Evolutionary conservation across 2,113 vertebrate species (phyloP).

Genomic region (Chroicocephalus ridibundus): DNA sequence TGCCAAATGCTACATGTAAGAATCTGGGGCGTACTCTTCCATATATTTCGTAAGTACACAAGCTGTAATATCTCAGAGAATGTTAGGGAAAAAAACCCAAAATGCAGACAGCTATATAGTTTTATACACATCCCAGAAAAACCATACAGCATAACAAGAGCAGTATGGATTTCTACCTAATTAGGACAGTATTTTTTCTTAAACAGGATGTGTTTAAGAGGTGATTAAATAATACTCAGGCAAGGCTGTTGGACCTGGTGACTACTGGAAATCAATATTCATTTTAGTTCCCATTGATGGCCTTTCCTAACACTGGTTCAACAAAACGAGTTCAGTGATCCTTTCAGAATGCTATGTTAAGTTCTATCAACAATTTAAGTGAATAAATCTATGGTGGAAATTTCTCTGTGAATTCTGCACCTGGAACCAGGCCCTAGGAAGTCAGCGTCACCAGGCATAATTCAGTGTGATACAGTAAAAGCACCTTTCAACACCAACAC

Average conservation of each 20-base stretch:
- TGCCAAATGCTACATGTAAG: not conserved
- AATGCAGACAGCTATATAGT: not conserved
- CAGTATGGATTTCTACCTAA: not conserved
- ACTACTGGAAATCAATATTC: not conserved
- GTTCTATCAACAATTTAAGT: not conserved
- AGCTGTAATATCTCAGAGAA: not conserved
- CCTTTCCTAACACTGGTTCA: not conserved
- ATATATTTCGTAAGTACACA: not conserved
- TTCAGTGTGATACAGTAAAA: not conserved
- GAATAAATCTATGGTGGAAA: not conserved
- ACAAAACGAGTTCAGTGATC: not conserved
- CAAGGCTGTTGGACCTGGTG: not conserved
- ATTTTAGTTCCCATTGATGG: not conserved
- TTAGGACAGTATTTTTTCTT: not conserved
- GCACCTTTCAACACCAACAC: not conserved
- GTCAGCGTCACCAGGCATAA: not conserved
- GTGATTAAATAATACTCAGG: not conserved
- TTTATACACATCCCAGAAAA: not conserved
- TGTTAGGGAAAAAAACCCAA: fast-evolving
- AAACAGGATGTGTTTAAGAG: not conserved
- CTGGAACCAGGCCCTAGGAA: not conserved
- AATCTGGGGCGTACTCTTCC: not conserved
- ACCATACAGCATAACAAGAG: not conserved
- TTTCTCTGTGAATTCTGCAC: not conserved
- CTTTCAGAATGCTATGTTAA: not conserved